Conservation (phyloP, 2,113 vertebrate genomes). For the Mobula birostris region DNA sequence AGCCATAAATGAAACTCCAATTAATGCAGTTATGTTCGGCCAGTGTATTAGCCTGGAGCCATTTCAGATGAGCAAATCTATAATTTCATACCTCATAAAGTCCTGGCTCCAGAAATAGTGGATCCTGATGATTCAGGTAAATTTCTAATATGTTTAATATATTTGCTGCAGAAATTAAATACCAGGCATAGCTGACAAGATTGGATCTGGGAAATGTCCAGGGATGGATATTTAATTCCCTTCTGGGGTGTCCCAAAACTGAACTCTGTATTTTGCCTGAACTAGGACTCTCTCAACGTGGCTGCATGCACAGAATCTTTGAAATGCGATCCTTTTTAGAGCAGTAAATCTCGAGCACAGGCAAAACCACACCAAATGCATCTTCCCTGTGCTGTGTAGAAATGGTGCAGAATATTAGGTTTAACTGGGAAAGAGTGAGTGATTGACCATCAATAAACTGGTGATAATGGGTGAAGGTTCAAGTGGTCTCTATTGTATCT, state of each 20-base stretch:
- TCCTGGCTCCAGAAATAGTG: neutral
- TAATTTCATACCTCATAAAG: conserved; percentile 23
- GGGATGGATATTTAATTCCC: neutral
- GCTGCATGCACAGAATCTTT: neutral
- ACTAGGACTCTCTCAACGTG: neutral
- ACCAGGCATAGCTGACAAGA: neutral
- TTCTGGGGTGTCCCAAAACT: neutral
- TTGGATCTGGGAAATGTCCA: neutral
- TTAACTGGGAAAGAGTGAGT: conserved; percentile 24
- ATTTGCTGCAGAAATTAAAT: neutral
- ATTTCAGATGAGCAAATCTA: neutral
- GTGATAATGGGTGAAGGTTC: neutral
- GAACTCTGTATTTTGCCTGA: neutral
- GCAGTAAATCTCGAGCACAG: neutral
- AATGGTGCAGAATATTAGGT: neutral
- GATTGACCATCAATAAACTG: neutral
- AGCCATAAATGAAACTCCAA: neutral
- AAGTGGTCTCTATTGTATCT: neutral
- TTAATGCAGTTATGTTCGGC: neutral
- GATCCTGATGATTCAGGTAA: neutral
- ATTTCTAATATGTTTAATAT: neutral
- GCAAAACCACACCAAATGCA: neutral
- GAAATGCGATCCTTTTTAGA: neutral
- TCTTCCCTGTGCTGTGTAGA: neutral
- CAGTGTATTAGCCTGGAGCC: neutral